Evolutionary conservation across 2,888 invertebrate species (phyloP).

Genomic region (Pristionchus arcanus): DNA sequence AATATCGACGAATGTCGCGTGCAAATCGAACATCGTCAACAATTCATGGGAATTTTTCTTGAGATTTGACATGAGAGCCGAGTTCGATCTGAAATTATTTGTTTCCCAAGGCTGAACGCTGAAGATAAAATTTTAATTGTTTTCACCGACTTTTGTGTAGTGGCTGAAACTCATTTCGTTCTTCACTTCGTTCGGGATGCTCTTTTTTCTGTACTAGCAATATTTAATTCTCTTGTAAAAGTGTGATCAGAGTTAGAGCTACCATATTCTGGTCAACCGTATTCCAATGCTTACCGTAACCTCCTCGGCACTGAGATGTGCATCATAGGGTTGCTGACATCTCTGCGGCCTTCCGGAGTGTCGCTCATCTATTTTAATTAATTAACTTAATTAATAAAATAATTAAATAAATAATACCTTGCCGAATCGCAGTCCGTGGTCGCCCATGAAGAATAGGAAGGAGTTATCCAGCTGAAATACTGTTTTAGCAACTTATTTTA

Average conservation of each 20-base stretch:
- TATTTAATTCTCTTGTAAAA: no score
- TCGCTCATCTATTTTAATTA: conserved; percentile 30
- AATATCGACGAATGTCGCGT: conserved; percentile 54
- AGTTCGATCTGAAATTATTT: neutral
- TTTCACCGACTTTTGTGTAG: neutral
- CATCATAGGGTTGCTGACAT: conserved; percentile 47
- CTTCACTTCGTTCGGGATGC: no score
- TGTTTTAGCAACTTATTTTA: neutral
- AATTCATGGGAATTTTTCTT: conserved; percentile 13
- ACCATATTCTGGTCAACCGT: no score
- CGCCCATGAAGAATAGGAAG: conserved; percentile 61
- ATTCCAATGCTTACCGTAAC: conserved; percentile 2
- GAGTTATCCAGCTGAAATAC: neutral
- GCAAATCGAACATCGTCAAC: conserved; percentile 32
- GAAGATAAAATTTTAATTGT: neutral
- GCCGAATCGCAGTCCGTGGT: conserved; percentile 64
- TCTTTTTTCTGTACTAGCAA: no score
- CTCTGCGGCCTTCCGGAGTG: neutral
- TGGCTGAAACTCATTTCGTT: neutral
- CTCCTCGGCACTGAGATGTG: neutral
- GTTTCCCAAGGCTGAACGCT: no score
- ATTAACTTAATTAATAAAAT: neutral
- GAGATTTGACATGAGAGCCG: neutral
- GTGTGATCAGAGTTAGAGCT: no score
- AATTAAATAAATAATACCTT: neutral